Evolutionary conservation across 2,888 invertebrate species (phyloP).

Genomic region (Germaria angustata): DNA sequence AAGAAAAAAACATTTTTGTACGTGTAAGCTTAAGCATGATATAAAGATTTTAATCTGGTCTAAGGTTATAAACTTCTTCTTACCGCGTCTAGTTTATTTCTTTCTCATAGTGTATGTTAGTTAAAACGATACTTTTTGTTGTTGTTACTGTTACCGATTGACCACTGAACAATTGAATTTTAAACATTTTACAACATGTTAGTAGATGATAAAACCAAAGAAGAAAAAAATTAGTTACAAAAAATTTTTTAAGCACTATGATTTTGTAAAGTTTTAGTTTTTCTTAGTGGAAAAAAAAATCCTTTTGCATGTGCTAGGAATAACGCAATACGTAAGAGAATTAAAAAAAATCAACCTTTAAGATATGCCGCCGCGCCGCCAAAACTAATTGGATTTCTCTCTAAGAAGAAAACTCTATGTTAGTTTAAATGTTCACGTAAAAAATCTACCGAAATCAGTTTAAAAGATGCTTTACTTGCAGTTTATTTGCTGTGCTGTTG

Average conservation of each 20-base stretch:
- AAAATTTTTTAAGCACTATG: too few relatives aligned
- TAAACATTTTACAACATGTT: slow-evolving; percentile 66
- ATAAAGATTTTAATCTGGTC: slow-evolving; percentile 64
- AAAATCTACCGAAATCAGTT: slow-evolving; percentile 35
- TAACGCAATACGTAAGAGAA: slow-evolving; percentile 37
- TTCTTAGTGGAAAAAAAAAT: slow-evolving; percentile 20
- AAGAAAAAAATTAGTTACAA: not conserved
- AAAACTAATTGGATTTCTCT: slow-evolving; percentile 78
- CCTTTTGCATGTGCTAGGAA: slow-evolving; percentile 74
- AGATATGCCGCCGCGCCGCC: slow-evolving; percentile 73
- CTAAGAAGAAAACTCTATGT: slow-evolving; percentile 70
- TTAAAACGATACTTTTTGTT: slow-evolving; percentile 7
- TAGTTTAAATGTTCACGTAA: slow-evolving; percentile 14
- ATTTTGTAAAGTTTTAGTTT: not conserved
- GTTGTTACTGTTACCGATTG: slow-evolving; percentile 60
- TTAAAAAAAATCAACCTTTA: slow-evolving; percentile 65
- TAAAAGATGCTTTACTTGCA: slow-evolving; percentile 50
- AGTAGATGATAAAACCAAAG: slow-evolving; percentile 14
- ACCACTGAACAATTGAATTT: slow-evolving; percentile 66
- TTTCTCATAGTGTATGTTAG: slow-evolving; percentile 43
- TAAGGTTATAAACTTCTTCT: slow-evolving; percentile 60
- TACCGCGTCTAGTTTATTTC: slow-evolving; percentile 37
- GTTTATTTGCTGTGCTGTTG: not conserved
- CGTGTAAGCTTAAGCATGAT: slow-evolving; percentile 29
- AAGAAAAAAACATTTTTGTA: not conserved